Evolutionary conservation across 2,797 vertebrate species (phyloP), one percentile per base, ranked within the genome.

Genomic region (Lagodon rhomboides): DNA sequence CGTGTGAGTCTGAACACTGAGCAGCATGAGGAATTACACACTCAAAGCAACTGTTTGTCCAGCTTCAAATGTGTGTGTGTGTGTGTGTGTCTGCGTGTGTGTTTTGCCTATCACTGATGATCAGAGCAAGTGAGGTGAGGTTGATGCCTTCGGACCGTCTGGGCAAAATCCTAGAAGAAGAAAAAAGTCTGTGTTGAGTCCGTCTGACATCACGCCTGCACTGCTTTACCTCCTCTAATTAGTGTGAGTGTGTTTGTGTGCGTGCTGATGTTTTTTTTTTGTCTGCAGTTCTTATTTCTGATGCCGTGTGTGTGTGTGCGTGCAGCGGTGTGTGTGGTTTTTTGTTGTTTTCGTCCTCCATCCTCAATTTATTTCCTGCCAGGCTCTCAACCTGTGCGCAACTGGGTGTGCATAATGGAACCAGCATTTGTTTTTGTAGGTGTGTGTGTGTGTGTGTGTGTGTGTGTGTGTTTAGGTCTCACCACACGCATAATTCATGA

Each of bases 401-500:
- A 47, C 30, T 49, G 47, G 18, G 25, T 75, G 44, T 85, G 75
- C 67, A 79, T 78, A 87, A 79, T 72, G 27, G 85, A 67, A 67
- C 23, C 10, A 12, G 34, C 17, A 6, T 80, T 41, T 79, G 38
- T 56, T 50, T 60, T 20, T 41, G 1, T 68, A 66, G 12, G 66
- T 67, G 17, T 25, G 51, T 77, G 25, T 64, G 15, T 82, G 70
- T 76, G 54, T 72, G 66, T 68, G 55, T 69, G 23, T 56, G 50
- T 27, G 27, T 13, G 51, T 82, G 68, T 76, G 54, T 72, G 66
- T 68, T 75, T 65, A 83, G 54, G 66, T 90, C 72, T 81, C 71
- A 59, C 38, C 51, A 20, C 22, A 4, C 59, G 46, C 89, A 93
- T 94, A 80, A 93, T 94, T 91, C 88, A 94, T 89, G 89, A 92